Conservation (phyloP, 2,888 invertebrate genomes). For the Eilema depressum region DNA sequence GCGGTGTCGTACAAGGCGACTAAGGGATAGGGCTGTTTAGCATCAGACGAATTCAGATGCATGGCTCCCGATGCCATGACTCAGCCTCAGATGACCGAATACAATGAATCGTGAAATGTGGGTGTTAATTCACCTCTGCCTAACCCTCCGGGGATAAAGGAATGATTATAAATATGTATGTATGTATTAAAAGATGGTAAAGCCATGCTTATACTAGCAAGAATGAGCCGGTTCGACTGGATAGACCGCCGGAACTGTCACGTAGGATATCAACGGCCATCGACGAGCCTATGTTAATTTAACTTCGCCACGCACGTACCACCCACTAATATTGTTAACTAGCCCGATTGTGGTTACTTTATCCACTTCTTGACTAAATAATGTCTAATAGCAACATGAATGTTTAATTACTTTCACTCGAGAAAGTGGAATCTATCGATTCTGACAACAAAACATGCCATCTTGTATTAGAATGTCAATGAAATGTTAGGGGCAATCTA, state of each 20-base stretch:
- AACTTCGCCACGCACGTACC: neutral
- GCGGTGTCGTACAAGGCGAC: no score
- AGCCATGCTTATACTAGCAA: neutral
- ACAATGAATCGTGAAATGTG: no score
- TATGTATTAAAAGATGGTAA: no score
- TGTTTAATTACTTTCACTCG: conserved; percentile 27
- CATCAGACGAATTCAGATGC: no score
- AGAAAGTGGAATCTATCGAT: conserved; percentile 24
- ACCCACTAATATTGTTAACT: neutral
- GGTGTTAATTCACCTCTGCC: no score
- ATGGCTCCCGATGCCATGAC: no score
- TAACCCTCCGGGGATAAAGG: no score
- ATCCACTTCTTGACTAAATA: neutral
- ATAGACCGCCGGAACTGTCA: neutral
- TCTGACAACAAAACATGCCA: neutral
- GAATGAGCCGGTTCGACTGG: neutral
- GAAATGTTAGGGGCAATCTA: neutral
- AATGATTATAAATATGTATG: no score
- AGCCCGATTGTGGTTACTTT: neutral
- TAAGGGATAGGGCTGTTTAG: no score
- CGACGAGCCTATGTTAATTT: neutral
- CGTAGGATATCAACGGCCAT: neutral
- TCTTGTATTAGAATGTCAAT: neutral
- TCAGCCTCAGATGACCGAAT: no score
- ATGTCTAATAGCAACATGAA: neutral